phyloP scores from a whole-genome alignment of 2,797 vertebrate genomes.

The Sciurus vulgaris region DNA sequence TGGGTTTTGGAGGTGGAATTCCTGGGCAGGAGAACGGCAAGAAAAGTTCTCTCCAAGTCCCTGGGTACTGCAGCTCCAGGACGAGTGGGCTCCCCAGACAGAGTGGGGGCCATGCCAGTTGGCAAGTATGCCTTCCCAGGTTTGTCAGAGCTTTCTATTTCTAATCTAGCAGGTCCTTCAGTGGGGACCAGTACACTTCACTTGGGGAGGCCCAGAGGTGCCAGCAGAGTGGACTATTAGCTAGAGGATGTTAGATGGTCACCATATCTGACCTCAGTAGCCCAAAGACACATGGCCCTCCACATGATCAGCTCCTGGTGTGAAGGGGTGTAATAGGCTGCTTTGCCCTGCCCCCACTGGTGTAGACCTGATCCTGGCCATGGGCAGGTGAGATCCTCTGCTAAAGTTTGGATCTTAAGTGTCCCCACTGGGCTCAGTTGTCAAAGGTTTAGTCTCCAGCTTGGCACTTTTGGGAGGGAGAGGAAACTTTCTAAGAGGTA shows the following conservation, averaged over 20 bases:
- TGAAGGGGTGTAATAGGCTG: not conserved
- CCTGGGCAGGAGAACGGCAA: not conserved
- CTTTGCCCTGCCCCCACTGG: not conserved
- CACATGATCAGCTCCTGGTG: not conserved
- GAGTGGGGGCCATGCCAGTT: not conserved
- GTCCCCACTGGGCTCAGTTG: not conserved
- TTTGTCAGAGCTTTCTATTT: slow-evolving; percentile 78
- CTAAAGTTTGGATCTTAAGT: not conserved
- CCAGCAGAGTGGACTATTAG: slow-evolving; percentile 55
- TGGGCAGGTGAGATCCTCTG: not conserved
- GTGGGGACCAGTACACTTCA: slow-evolving; percentile 76
- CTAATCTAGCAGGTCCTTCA: slow-evolving; percentile 81
- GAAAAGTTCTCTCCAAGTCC: not conserved
- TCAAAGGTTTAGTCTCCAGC: not conserved
- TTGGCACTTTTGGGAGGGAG: not conserved
- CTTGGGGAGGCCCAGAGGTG: slow-evolving; percentile 76
- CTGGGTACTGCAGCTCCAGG: not conserved
- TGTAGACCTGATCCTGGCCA: not conserved
- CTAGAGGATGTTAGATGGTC: not conserved
- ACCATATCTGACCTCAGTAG: not conserved
- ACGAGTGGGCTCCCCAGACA: slow-evolving; percentile 47
- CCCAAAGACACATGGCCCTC: not conserved
- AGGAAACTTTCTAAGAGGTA: not conserved
- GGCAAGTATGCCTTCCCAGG: slow-evolving; percentile 75
- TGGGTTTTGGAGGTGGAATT: not conserved